Evolutionary conservation across 23 tunicate genomes (phyloP).

Genomic region (Ciona savignyi): DNA sequence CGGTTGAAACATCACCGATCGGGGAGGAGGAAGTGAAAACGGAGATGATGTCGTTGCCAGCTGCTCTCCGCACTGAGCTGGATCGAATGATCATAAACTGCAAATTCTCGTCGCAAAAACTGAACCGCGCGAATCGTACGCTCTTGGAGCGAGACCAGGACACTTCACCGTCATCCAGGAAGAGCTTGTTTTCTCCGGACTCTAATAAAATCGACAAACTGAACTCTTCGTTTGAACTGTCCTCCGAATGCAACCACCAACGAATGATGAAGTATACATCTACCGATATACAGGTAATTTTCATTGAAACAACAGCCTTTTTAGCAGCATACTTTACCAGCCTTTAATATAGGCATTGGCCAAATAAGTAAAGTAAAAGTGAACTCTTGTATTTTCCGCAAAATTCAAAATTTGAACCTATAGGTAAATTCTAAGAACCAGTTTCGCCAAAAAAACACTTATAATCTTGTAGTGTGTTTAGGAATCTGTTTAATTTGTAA

Average conservation of each 20-base stretch:
- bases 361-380: too few species aligned
- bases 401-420: too few species aligned
- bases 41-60: constrained; percentile 52
- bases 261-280: constrained; percentile 53
- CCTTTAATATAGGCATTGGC: too few species aligned
- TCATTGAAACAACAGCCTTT: neutral
- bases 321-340: too few species aligned
- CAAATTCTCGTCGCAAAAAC: constrained; percentile 46
- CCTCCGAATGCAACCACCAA: constrained; percentile 75
- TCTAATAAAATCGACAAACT: constrained; percentile 9
- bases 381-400: too few species aligned
- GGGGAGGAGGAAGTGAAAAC: constrained; percentile 54
- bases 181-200: constrained; percentile 29
- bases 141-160: constrained; percentile 29
- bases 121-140: constrained; percentile 22
- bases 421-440: too few species aligned
- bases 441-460: too few species aligned
- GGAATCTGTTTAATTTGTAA: too few species aligned
- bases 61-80: constrained; percentile 59
- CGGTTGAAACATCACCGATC: constrained; percentile 69
- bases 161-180: constrained; percentile 20
- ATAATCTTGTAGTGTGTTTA: too few species aligned
- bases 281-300: constrained; percentile 51
- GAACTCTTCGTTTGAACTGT: constrained; percentile 20
- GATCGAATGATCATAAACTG: constrained; percentile 74